Evolutionary conservation across 1,140 invertebrate genomes (phyloP), one percentile per base, ranked within the genome.

Genomic region (Ceratoteleas bidentatus): DNA sequence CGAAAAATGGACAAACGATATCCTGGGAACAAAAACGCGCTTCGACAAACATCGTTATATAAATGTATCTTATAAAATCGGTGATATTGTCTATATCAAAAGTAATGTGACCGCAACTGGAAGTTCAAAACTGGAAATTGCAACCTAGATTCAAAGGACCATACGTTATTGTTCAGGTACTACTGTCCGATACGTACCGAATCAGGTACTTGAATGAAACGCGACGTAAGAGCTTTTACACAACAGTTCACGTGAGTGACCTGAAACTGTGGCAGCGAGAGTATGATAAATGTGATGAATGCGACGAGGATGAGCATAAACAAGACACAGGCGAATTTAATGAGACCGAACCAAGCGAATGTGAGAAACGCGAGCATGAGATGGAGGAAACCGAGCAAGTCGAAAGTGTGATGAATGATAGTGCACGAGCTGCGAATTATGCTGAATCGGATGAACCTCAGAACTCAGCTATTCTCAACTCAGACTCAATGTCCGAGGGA

Each of bases 171-270:
- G 45, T 49, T n/a, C 45, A 49, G 13, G n/a, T n/a, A 49, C n/a
- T 49, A n/a, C n/a, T 11, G n/a, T 14, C 10, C n/a, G 13, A 32
- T 32, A 32, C 50, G 7, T 53, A 53, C 24, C 15, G 50, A 16
- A 33, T 53, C 5, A 53, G 24, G 24, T 53, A 24, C 24, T n/a
- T 53, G 4, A 53, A 53, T 53, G 50, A 53, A 53, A 24, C 50
- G 15, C 14, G 16, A n/a, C 10, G 50, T 24, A 53, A 53, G 14
- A 24, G 15, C 7, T 32, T 53, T 33, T 53, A 10, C 14, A 53
- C 50, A 32, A 53, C 50, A 3, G 50, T 32, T 9, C 50, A 53
- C 24, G 50, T 32, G 8, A 53, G 50, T 53, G 50, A 53, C 24
- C 50, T 53, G 7, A 53, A 53, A 32, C 8, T 53, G 16, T 33